phyloP scores from a whole-genome alignment of 2,113 vertebrate species.

The Boleophthalmus pectinirostris region DNA sequence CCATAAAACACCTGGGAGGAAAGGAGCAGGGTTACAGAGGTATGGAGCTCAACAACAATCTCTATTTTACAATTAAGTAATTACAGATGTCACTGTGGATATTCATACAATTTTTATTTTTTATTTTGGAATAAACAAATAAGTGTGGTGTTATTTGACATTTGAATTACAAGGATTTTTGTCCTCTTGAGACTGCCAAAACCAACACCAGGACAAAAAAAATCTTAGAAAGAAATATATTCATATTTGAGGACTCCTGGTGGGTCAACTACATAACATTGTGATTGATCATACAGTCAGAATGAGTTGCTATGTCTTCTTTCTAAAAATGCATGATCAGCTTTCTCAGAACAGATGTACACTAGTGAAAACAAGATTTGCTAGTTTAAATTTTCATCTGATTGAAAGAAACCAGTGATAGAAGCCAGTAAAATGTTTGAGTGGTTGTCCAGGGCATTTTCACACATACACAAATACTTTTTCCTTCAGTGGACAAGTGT shows the following conservation, averaged over 20 bases:
- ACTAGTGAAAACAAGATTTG: too few species aligned
- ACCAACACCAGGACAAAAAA: too few species aligned
- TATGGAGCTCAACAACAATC: conserved; percentile 37
- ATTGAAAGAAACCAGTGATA: not conserved
- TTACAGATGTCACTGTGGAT: not conserved
- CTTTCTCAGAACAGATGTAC: too few species aligned
- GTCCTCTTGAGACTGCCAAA: too few species aligned
- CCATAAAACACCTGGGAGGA: conserved; percentile 90
- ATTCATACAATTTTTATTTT: not conserved
- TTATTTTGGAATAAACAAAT: not conserved
- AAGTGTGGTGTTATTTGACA: too few species aligned
- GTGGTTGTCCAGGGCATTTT: not conserved
- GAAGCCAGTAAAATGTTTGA: not conserved
- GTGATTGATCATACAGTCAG: too few species aligned
- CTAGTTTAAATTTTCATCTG: not conserved
- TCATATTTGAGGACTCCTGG: too few species aligned
- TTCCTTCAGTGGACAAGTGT: not conserved
- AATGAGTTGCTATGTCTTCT: too few species aligned
- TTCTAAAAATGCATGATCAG: too few species aligned
- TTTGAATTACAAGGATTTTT: too few species aligned
- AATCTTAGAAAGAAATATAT: too few species aligned
- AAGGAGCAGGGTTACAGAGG: conserved; percentile 69
- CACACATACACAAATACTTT: not conserved
- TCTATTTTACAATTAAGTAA: not conserved
- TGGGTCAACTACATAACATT: too few species aligned